Evolutionary conservation across 2,797 vertebrate genomes (phyloP).

Genomic region (Chromobotia macracanthus): DNA sequence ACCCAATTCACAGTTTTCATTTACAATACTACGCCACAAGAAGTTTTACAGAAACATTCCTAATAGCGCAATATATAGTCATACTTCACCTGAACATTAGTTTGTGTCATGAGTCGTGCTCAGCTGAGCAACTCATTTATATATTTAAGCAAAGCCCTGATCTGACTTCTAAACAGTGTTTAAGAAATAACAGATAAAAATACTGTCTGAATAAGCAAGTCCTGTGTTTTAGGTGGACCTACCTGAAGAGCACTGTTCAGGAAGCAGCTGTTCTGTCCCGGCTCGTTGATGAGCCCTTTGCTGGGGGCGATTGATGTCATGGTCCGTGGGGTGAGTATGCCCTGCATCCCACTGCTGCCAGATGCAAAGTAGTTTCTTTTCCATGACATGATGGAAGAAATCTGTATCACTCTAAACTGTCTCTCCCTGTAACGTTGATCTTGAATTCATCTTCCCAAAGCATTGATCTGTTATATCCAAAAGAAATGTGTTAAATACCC

Average conservation of each 20-base stretch:
- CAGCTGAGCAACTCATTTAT: neutral
- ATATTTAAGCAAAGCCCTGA: neutral
- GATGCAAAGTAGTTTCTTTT: constrained; percentile 95
- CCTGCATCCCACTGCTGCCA: constrained; percentile 84
- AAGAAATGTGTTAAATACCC: too few species aligned
- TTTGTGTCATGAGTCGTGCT: neutral
- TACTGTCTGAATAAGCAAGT: too few species aligned
- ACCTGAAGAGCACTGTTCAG: constrained; percentile 97
- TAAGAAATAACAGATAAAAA: too few species aligned
- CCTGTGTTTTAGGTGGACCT: constrained; percentile 62
- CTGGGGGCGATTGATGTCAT: constrained; percentile 94
- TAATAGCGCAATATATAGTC: constrained; percentile 4
- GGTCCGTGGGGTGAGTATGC: constrained; percentile 86
- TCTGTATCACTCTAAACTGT: constrained; percentile 41
- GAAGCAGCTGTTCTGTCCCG: constrained; percentile 98
- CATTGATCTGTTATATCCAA: constrained; percentile 28
- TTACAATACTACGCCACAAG: neutral
- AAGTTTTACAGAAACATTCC: neutral
- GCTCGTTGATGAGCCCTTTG: constrained; percentile 97
- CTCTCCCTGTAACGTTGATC: constrained; percentile 44
- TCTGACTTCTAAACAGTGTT: neutral
- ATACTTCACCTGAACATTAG: too few species aligned
- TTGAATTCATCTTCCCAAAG: constrained; percentile 57
- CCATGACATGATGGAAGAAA: constrained; percentile 84
- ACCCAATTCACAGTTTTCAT: neutral